These are phyloP conservation scores for Thripadectes ignobilis DNA, from an alignment of 2,797 vertebrate genomes.

Conservation along the genomic window DNA sequence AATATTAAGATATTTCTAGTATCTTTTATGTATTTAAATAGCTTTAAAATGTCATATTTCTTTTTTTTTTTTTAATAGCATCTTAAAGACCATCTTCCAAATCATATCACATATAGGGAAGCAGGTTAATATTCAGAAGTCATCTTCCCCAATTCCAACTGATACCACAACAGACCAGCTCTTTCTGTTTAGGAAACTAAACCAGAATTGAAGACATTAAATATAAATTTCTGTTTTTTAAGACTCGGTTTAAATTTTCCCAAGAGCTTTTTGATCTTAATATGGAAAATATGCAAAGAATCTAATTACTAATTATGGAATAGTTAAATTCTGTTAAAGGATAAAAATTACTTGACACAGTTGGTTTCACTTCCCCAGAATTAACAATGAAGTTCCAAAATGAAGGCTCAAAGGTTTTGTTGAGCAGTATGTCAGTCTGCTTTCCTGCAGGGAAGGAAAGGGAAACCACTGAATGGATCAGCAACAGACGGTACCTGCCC, in stretches of 20 bases:
- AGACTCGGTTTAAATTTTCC: neutral
- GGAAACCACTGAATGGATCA: neutral
- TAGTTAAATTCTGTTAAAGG: neutral
- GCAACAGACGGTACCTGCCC: neutral
- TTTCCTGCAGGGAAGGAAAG: neutral
- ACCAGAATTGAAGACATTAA: neutral
- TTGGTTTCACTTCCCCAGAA: neutral
- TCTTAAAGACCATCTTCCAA: neutral
- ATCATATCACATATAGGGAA: neutral
- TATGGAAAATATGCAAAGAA: neutral
- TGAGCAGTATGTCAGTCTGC: neutral
- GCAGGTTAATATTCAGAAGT: neutral
- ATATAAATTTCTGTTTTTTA: neutral
- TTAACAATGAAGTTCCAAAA: neutral
- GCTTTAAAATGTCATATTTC: neutral
- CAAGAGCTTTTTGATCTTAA: conserved; percentile 9
- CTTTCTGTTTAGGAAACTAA: neutral
- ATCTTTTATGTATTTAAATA: neutral
- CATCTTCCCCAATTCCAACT: neutral
- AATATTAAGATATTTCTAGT: neutral
- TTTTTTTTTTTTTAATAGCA: neutral
- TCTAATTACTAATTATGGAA: neutral
- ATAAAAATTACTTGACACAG: conserved; percentile 9
- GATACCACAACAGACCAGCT: neutral
- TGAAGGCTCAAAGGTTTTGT: neutral